Conservation (phyloP, 2,888 invertebrate species). For the Acronicta leporina region DNA sequence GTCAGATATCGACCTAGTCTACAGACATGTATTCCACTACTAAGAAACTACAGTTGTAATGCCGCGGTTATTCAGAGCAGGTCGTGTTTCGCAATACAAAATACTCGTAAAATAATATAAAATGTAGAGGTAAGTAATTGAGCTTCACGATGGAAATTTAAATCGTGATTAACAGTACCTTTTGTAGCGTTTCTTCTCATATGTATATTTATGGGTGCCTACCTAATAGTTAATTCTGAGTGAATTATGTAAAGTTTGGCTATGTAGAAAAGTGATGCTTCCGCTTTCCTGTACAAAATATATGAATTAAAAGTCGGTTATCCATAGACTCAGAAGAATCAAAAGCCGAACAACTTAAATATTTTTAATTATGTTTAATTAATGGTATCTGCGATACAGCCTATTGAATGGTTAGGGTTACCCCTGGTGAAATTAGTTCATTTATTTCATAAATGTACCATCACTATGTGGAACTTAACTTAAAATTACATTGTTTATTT, state of each 20-base stretch:
- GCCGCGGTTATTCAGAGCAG: constrained; percentile 33
- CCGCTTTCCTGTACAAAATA: background rate
- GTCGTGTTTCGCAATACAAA: constrained; percentile 13
- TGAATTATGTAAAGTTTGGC: background rate
- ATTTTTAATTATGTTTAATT: too few relatives aligned
- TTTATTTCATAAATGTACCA: too few relatives aligned
- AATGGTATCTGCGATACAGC: too few relatives aligned
- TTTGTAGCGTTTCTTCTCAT: too few relatives aligned
- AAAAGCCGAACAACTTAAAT: too few relatives aligned
- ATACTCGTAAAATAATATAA: background rate
- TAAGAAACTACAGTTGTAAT: constrained; percentile 21
- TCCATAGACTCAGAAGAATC: too few relatives aligned
- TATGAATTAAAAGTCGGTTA: too few relatives aligned
- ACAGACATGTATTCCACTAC: constrained; percentile 47
- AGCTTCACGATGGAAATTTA: background rate
- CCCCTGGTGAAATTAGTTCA: too few relatives aligned
- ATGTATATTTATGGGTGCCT: background rate
- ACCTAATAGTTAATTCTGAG: background rate
- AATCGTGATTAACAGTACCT: too few relatives aligned
- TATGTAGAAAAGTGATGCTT: background rate
- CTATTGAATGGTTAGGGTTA: too few relatives aligned
- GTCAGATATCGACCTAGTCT: constrained; percentile 74
- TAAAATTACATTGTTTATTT: too few relatives aligned
- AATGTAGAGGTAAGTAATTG: background rate
- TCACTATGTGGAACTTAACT: too few relatives aligned